Percentiles rank a stretch among this genome's conserved stretches.
Conservation (phyloP, 2,888 invertebrate genomes). For the Cephus nigrinus region DNA sequence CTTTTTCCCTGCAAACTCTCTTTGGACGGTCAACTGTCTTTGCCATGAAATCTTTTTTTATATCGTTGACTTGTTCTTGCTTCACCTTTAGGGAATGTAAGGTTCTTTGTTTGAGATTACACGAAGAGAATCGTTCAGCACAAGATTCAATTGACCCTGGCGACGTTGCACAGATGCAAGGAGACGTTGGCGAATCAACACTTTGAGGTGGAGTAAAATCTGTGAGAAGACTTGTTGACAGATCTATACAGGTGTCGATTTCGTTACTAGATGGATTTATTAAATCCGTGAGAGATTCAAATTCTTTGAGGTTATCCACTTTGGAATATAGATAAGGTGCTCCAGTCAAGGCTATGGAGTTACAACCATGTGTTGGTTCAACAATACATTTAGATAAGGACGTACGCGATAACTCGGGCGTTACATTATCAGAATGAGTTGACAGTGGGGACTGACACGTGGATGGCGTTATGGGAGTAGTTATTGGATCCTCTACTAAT, state of each 20-base stretch:
- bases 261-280: constrained; percentile 9
- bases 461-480: constrained; percentile 17
- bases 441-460: constrained; percentile 16
- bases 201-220: constrained; percentile 19
- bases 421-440: constrained; percentile 22
- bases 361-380: constrained; percentile 22
- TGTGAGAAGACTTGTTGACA: constrained; percentile 5
- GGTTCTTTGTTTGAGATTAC: not conserved
- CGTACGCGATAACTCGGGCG: constrained; percentile 19
- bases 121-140: not conserved
- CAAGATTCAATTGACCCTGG: not conserved
- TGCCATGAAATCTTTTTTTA: not conserved
- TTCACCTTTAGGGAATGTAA: not conserved
- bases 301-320: constrained; percentile 24
- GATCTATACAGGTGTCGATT: constrained; percentile 7
- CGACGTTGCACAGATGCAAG: constrained; percentile 8
- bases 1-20: not conserved
- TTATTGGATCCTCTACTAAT: constrained; percentile 18
- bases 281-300: constrained; percentile 13
- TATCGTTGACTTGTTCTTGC: not conserved
- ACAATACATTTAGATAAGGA: constrained; percentile 19
- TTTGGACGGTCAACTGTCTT: not conserved
- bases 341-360: constrained; percentile 20
- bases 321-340: constrained; percentile 26
- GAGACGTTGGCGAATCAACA: constrained; percentile 18